A percentile compares a stretch with the other conserved stretches of the same genome.
These are phyloP conservation scores for Xestia ashworthii DNA, from an alignment of 2,888 invertebrate genomes.

Conservation along the genomic window DNA sequence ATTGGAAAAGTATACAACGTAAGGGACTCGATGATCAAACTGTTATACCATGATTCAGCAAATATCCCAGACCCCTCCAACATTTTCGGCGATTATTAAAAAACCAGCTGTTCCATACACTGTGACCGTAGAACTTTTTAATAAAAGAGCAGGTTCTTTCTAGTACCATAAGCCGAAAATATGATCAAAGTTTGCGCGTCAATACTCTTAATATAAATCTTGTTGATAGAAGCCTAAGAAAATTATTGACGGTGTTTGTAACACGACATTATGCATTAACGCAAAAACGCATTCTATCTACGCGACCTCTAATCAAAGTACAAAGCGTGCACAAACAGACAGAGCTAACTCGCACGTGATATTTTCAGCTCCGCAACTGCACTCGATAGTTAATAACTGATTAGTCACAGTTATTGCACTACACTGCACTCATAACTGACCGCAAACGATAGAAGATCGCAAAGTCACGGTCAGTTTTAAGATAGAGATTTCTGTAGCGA, in stretches of 20 bases:
- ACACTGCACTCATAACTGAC: conserved; percentile 19
- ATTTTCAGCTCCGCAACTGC: conserved; percentile 51
- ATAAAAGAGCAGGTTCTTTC: not conserved
- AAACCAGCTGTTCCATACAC: not conserved
- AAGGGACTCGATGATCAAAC: not conserved
- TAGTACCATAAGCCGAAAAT: not conserved
- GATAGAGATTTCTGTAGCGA: not conserved
- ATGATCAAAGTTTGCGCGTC: not conserved
- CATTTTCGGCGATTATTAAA: not conserved
- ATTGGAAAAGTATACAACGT: not conserved
- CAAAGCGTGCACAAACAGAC: conserved; percentile 50
- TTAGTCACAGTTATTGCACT: conserved; percentile 38
- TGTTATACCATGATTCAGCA: not conserved
- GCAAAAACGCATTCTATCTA: conserved; percentile 14
- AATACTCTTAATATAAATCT: too few species aligned
- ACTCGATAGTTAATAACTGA: conserved; percentile 34
- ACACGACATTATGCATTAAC: not conserved
- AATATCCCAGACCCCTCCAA: not conserved
- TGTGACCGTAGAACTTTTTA: not conserved
- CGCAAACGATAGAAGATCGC: conserved; percentile 27
- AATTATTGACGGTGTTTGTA: not conserved
- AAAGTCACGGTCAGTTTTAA: conserved; percentile 1
- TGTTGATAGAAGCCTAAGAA: too few species aligned
- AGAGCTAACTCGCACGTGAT: conserved; percentile 41
- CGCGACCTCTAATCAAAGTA: conserved; percentile 25